Evolutionary conservation across 2,888 invertebrate species (phyloP), one percentile per base, ranked within the genome.

Genomic region (Entomobrya multifasciata): DNA sequence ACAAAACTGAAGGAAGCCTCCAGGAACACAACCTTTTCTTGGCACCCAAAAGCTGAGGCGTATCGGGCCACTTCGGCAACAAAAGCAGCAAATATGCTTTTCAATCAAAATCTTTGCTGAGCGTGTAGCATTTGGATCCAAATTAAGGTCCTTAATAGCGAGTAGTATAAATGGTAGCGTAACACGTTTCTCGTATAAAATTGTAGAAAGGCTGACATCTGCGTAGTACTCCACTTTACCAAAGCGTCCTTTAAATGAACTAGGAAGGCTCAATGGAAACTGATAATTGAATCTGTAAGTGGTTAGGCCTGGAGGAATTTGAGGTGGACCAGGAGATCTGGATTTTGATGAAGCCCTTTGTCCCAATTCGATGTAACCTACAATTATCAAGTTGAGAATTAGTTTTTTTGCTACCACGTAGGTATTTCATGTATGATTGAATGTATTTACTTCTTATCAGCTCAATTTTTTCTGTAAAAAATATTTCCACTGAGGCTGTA

Each of bases 161-260:
- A 87, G 83, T 22, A 89, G 88, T 78, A 87, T 88, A 83, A 89
- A 89, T 13, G 89, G 89, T 17, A 88, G 83, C 13, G 89, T 89
- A 62, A 89, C 89, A 36, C 89, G 77, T 67, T 88, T 88, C 72
- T 89, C 88, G 70, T 85, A 62, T 49, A 84, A 60, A 57, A 76
- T 77, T 49, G 81, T 79, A 22, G 83, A 88, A 52, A 89, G 78
- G 49, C 88, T 89, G 8, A 89, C 89, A 52, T 88, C 88, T 30
- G 88, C 86, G 44, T 89, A 89, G 70, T 89, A 89, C 27, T 89
- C 89, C 57, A 89, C 88, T 76, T 89, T 89, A 30, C 89, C 89
- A 55, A 87, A 89, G n/a, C 86, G 82, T 30, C 89, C 89, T 41
- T 86, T 86, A 76, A 89, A 89, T 11, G 81, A 78, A 55, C 84